Base-by-base conservation (phyloP, 2,113 vertebrate genomes). In the Albula glossodonta region DNA sequence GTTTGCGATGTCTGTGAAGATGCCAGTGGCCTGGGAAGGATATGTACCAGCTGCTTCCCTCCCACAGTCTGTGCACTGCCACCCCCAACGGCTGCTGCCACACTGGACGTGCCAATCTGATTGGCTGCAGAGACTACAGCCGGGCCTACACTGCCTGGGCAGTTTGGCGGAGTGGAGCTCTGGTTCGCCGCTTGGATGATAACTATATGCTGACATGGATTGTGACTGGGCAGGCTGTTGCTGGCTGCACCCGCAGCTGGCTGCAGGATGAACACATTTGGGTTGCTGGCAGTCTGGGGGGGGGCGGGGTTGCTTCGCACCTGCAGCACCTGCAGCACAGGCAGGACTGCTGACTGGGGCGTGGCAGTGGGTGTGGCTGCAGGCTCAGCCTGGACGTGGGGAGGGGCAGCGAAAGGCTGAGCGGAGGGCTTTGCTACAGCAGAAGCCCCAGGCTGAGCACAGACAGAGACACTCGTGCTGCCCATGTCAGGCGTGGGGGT, bases 141-240 rank as follows among this genome's bases (percentile, higher is more conserved):
- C 83, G 96, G 96, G 79, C 97, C 95, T 92, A 96, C 88, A 95
- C 94, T 87, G 93, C 95, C n/a, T 83, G 91, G 93, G 85, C 93
- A 88, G 83, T 90, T 96, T 80, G 94, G 94, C 86, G 96, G 95
- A 82, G 96, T 92, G 48, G 97, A 92, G 51, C 95, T 95, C 93
- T 98, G 96, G 93, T 96, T 97, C 86, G 97, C 96, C 83, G 98
- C 94, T 92, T 99, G 98, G 90, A 99, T 99, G 90, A 99, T 99
- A 66, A 99, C 98, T 89, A 99, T 99, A 83, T 99, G 98, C 60
- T 98, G 98, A 90, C 98, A 98, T 10, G 97, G 94, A 0, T 96
- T 94, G 90, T 96, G 97, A 92, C 90, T 97, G 84, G 96, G 92
- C 87, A 97, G 93, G 86, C 98, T 97, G 0, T 97, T 96, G 88